Conservation (phyloP, 2,888 invertebrate species). For the Darwinula stevensoni region DNA sequence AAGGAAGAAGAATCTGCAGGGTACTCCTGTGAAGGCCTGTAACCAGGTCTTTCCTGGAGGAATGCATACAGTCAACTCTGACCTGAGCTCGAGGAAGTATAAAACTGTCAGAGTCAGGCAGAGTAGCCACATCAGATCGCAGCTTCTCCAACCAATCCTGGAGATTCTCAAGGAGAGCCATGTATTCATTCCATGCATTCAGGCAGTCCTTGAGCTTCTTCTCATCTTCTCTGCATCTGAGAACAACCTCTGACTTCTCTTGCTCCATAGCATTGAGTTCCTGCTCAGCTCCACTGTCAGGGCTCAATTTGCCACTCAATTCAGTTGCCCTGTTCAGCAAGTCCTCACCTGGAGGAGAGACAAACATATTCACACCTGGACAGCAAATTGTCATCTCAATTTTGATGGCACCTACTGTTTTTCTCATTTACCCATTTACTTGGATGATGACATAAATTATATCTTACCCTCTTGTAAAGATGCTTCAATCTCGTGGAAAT, state of each 20-base stretch:
- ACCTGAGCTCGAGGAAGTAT: no score
- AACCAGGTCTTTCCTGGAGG: no score
- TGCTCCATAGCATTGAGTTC: no score
- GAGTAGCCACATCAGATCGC: slow-evolving; percentile 18
- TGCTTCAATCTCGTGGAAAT: slow-evolving; percentile 33
- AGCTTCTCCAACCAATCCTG: slow-evolving; percentile 29
- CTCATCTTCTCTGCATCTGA: no score
- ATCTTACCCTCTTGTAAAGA: slow-evolving; percentile 30
- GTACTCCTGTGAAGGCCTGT: no score
- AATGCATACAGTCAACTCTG: no score
- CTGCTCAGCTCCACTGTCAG: slow-evolving; percentile 1
- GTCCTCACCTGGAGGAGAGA: slow-evolving; percentile 20
- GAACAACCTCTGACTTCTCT: no score
- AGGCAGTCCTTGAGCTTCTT: slow-evolving; percentile 41
- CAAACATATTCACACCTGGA: neutral
- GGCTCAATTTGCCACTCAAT: slow-evolving; percentile 33
- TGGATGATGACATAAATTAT: no score
- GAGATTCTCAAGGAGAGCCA: slow-evolving; percentile 36
- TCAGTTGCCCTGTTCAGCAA: slow-evolving; percentile 39
- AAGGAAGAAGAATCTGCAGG: no score
- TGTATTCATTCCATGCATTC: slow-evolving; percentile 48
- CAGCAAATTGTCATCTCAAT: no score
- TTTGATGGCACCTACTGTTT: no score
- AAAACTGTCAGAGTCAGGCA: neutral
- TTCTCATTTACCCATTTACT: no score